Evolutionary conservation across 2,888 invertebrate species (phyloP).

Genomic region (Tiliacea aurago): DNA sequence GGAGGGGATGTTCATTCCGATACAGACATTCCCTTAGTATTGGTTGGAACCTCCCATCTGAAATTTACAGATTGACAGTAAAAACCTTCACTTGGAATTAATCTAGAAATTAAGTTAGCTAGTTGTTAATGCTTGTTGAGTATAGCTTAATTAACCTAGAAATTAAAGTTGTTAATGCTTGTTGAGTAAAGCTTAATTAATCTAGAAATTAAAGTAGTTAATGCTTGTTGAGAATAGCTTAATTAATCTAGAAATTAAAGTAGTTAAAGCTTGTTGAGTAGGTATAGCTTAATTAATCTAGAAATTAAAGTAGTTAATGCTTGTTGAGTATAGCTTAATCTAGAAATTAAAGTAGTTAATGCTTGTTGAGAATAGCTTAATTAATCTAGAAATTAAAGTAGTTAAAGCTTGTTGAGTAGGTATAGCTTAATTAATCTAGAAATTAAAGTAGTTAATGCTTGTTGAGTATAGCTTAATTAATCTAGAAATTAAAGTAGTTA

Average conservation of each 20-base stretch:
- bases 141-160: background rate
- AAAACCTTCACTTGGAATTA: background rate
- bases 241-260: background rate
- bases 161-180: background rate
- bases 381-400: background rate
- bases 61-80: constrained; percentile 60
- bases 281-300: constrained; percentile 1
- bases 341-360: background rate
- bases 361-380: background rate
- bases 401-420: background rate
- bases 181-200: background rate
- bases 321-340: background rate
- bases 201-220: background rate
- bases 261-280: background rate
- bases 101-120: background rate
- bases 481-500: background rate
- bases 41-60: constrained; percentile 95
- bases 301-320: background rate
- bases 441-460: background rate
- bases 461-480: background rate
- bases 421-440: background rate
- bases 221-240: background rate
- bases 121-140: background rate
- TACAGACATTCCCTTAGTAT: constrained; percentile 94
- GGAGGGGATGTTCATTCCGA: constrained; percentile 92